Base-by-base conservation (phyloP, 2,888 invertebrate genomes). In the Calephelis perditalis region DNA sequence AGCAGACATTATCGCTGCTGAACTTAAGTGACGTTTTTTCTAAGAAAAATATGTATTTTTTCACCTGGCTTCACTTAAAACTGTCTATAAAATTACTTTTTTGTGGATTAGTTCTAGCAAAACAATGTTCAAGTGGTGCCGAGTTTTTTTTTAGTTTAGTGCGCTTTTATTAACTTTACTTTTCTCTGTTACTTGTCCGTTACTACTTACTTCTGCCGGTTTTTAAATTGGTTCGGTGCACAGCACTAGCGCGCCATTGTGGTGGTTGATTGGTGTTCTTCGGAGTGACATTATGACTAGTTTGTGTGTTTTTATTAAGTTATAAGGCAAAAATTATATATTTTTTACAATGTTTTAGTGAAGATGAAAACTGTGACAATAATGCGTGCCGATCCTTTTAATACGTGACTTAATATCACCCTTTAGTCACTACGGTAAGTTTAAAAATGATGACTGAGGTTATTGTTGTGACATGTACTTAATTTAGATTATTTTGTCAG, bases 361-460 rank as follows among this genome's bases (percentile, higher is more conserved):
- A 67, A 78, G 77, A 69, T 77, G 77, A 74, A 65, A 81, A 82
- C 78, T 81, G 83, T 83, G 90, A 87, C 86, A 88, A 90, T 90
- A 90, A 90, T 90, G 90, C 78, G 83, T 86, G 88, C 83, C 81
- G 86, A 84, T 82, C 79, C 79, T 79, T 83, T 84, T 86, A 59
- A 82, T 86, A 86, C 84, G 84, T 70, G 86, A 84, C 72, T 87
- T 81, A 83, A 75, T 79, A 75, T 74, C 75, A 77, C 73, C 77
- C 78, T 82, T 81, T 83, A 84, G 84, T 87, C 87, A 86, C 77
- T 85, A 86, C 88, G 89, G 90, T 91, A 75, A 86, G 90, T 84
- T 81, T 69, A 75, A 86, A 82, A 37, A 81, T 78, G 75, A 80
- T 84, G 76, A 77, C 83, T 84, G 76, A 87, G 88, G 88, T 89